Base-by-base conservation (phyloP, 1,140 invertebrate genomes). In the Neomicropteryx cornuta region DNA sequence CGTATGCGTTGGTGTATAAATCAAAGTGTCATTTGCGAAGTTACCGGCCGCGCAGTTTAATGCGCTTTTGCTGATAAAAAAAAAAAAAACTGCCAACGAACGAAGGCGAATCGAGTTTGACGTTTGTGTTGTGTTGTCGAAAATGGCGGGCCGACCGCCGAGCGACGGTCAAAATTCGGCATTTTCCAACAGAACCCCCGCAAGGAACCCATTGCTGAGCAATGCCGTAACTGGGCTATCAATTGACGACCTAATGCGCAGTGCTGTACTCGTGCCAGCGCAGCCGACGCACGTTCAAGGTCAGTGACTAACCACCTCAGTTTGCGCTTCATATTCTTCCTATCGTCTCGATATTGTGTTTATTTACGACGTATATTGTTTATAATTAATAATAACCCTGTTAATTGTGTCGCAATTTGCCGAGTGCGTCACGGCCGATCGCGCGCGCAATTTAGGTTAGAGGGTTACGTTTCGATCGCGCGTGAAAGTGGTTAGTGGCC, bases 181-280 rank as follows among this genome's bases (percentile, higher is more conserved):
- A n/a, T n/a, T n/a, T n/a, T n/a, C 46, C 18, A 56, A 50, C 41
- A 50, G 53, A 52, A 53, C 50, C 46, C 45, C 60, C 24, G 58
- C 65, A 42, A 65, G 62, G 61, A 66, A 66, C 46, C 62, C 62
- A 6, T 50, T 66, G 18, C 47, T 66, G 33, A 64, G 58, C 2
- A 53, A 55, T 14, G 58, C 62, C 33, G 62, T 66, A 36, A 59
- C 53, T 46, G 62, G 62, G 5, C 50, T 66, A 17, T 64, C 60
- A 17, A 50, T 65, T 4, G 63, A 65, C 39, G 63, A 66, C 51
- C 56, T 66, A 55, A 62, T 61, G 47, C 62, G 65, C 31, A 65
- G 63, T 48, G 62, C 62, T 23, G 61, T 66, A 29, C 52, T 66
- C 43, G 49, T 65, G 41, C 63, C 63, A 30, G 63, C 21, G 18